Evolutionary conservation across 2,797 vertebrate genomes (phyloP), one percentile per base, ranked within the genome.

Genomic region (Cebuella pygmaea): DNA sequence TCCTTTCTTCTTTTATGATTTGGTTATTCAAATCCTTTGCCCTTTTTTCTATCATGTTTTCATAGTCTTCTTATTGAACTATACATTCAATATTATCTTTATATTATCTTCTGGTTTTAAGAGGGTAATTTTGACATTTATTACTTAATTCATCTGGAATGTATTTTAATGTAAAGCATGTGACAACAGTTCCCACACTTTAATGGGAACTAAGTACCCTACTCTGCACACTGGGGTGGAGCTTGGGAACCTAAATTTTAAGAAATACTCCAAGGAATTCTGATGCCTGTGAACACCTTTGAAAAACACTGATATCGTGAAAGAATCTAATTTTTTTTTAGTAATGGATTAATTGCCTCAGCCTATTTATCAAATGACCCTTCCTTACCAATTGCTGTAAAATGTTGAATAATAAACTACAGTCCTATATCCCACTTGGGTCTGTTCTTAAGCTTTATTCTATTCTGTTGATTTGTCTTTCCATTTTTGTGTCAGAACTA

Each of bases 1-100:
- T 90, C 17, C 15, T 39, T 95, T 93, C 36, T 96, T 86, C 74
- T 94, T 90, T 72, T 79, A 78, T 88, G n/a, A 67, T 90, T 81
- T 81, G 55, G 36, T 95, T 92, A 64, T 91, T 78, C 26, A n/a
- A 24, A 17, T 48, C 64, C 26, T 94, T 92, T 94, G 83, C 26
- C 44, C 61, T 72, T 90, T 36, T 90, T 24, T 82, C 41, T 85
- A 50, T 33, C 59, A 20, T 36, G 2, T 33, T 46, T 75, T 88
- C n/a, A 48, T 59, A 52, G 55, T 92, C 87, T 95, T 89, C 79
- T 92, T 78, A 75, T 8, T 93, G 46, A 96, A 76, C 86, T 88
- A 13, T 46, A 79, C n/a, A n/a, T n/a, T n/a, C n/a, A n/a, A n/a
- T n/a, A n/a, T n/a, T n/a, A n/a, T n/a, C n/a, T n/a, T 88, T 79